Conservation (phyloP, 2,797 vertebrate genomes). For the Rhodeus uyekii region DNA sequence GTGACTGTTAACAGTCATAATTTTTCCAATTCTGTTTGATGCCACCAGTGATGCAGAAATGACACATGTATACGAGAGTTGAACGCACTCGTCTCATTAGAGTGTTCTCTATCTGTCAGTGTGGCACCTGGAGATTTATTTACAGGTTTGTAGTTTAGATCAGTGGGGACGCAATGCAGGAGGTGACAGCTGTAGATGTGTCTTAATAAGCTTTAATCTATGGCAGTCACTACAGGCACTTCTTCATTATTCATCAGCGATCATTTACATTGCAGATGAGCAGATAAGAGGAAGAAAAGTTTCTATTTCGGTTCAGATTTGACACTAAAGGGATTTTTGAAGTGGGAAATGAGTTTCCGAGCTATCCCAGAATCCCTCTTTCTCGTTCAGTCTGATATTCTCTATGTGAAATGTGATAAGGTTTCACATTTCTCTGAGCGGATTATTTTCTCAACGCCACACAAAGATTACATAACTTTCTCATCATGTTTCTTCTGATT, state of each 20-base stretch:
- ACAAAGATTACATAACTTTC: conserved; percentile 7
- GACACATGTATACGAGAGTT: neutral
- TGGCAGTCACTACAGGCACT: conserved; percentile 52
- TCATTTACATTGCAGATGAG: conserved; percentile 47
- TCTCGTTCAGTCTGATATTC: conserved; percentile 26
- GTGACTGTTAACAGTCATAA: neutral
- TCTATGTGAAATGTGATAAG: conserved; percentile 5
- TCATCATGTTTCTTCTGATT: conserved; percentile 42
- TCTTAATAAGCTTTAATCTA: conserved; percentile 63
- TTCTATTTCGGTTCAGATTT: conserved; percentile 31
- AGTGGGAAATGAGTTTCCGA: conserved; percentile 25
- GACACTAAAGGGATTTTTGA: conserved; percentile 19
- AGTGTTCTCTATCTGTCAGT: conserved; percentile 16
- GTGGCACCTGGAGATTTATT: conserved; percentile 19
- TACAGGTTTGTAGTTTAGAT: conserved; percentile 39
- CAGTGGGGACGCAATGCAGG: conserved; percentile 19
- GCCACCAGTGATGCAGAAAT: neutral
- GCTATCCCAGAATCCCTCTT: conserved; percentile 25
- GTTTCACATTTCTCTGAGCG: conserved; percentile 14
- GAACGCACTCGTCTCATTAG: conserved; percentile 8
- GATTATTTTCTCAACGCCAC: conserved; percentile 18
- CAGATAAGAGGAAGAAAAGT: conserved; percentile 39
- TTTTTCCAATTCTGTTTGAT: neutral
- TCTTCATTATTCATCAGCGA: conserved; percentile 43
- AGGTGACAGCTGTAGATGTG: conserved; percentile 36